Evolutionary conservation across 2,797 vertebrate genomes (phyloP).

Genomic region (Platyrinchus mystaceus): DNA sequence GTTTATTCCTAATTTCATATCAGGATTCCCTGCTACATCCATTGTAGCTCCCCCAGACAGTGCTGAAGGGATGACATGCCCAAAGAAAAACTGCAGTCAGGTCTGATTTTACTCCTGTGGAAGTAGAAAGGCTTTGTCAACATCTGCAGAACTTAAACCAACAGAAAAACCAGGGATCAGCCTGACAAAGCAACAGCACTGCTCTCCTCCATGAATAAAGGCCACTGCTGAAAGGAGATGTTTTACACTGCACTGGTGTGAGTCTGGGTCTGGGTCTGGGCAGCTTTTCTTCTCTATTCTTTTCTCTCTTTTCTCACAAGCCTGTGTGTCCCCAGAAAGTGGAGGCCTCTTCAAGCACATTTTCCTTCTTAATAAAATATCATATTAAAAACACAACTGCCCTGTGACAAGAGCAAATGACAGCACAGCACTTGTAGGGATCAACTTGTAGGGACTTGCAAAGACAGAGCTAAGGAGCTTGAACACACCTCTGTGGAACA

Average conservation of each 20-base stretch:
- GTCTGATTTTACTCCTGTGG: not conserved
- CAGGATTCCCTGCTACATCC: not conserved
- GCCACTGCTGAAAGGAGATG: not conserved
- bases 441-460: conserved; percentile 60
- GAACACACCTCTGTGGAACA: conserved; percentile 32
- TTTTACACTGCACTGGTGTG: not conserved
- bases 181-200: not conserved
- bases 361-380: conserved; percentile 63
- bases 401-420: conserved; percentile 60
- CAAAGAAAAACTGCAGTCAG: not conserved
- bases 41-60: not conserved
- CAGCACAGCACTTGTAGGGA: conserved; percentile 62
- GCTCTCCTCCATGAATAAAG: not conserved
- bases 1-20: not conserved
- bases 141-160: not conserved
- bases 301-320: too few species aligned
- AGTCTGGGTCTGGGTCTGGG: not conserved
- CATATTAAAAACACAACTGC: conserved; percentile 66
- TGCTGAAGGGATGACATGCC: not conserved
- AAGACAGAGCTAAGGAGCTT: conserved; percentile 51
- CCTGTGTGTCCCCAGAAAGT: not conserved
- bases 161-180: not conserved
- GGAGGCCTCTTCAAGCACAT: not conserved
- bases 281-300: accelerated
- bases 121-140: not conserved